Evolutionary conservation across 2,888 invertebrate species (phyloP).

Genomic region (Itoplectis maculator): DNA sequence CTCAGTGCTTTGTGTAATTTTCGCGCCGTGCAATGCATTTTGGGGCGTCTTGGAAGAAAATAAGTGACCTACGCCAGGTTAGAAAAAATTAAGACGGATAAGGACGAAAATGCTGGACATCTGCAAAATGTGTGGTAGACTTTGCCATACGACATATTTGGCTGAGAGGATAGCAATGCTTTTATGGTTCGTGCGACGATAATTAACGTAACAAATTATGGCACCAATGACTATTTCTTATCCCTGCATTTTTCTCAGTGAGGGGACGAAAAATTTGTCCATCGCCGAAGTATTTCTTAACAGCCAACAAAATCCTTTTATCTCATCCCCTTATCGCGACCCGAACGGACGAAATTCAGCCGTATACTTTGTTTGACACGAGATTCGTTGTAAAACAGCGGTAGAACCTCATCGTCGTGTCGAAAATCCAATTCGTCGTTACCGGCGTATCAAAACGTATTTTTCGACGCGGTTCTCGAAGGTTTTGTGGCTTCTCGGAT

Average conservation of each 20-base stretch:
- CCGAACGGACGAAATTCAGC: background rate
- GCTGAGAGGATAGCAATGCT: no score
- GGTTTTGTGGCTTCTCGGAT: background rate
- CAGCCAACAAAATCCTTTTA: no score
- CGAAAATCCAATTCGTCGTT: constrained; percentile 50
- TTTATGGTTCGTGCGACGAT: no score
- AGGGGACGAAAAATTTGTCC: no score
- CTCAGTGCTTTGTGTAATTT: background rate
- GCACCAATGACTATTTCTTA: no score
- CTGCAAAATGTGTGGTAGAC: no score
- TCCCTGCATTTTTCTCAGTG: no score
- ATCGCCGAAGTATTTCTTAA: no score
- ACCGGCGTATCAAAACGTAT: constrained; percentile 40
- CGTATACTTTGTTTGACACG: background rate
- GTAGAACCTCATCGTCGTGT: background rate
- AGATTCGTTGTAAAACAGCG: background rate
- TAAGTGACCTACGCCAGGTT: background rate
- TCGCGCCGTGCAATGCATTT: background rate
- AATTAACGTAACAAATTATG: no score
- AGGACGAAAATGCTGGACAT: no score
- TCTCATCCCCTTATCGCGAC: no score
- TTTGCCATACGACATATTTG: no score
- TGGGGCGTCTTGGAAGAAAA: background rate
- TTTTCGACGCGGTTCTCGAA: background rate
- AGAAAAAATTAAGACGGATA: background rate